Evolutionary conservation across 1,140 invertebrate genomes (phyloP).

Genomic region (Drosophila nigrodunni): DNA sequence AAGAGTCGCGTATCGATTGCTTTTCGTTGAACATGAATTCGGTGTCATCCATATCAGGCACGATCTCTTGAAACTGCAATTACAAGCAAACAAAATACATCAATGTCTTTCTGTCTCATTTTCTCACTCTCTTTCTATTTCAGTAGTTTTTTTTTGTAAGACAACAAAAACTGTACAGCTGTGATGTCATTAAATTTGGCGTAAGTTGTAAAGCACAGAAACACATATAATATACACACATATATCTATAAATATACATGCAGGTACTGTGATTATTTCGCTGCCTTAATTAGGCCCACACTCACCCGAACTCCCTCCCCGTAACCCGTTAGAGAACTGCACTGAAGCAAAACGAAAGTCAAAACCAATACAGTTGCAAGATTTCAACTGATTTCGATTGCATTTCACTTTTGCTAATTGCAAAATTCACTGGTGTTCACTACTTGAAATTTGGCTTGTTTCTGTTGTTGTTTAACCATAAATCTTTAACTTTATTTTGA

Average conservation of each 20-base stretch:
- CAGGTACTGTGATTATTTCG: constrained; percentile 13
- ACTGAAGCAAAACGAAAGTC: constrained; percentile 26
- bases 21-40: constrained; percentile 92
- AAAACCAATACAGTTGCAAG: constrained; percentile 22
- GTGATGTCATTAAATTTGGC: constrained; percentile 61
- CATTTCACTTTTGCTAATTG: constrained; percentile 23
- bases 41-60: constrained; percentile 86
- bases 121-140: background rate
- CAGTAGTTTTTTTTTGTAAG: constrained; percentile 1
- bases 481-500: constrained; percentile 9
- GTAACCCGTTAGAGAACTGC: background rate
- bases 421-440: constrained; percentile 13
- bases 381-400: background rate
- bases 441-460: constrained; percentile 10
- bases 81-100: constrained; percentile 23
- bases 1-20: constrained; percentile 92
- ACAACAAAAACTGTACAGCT: constrained; percentile 24
- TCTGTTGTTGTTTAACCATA: background rate
- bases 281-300: constrained; percentile 26
- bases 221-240: background rate
- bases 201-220: constrained; percentile 25
- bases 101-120: constrained; percentile 13
- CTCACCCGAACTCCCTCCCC: constrained; percentile 34
- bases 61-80: constrained; percentile 84
- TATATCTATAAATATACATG: constrained; percentile 38